These are phyloP conservation scores for Macrocentrus cingulum DNA, from an alignment of 1,140 invertebrate genomes.

Conservation along the genomic window DNA sequence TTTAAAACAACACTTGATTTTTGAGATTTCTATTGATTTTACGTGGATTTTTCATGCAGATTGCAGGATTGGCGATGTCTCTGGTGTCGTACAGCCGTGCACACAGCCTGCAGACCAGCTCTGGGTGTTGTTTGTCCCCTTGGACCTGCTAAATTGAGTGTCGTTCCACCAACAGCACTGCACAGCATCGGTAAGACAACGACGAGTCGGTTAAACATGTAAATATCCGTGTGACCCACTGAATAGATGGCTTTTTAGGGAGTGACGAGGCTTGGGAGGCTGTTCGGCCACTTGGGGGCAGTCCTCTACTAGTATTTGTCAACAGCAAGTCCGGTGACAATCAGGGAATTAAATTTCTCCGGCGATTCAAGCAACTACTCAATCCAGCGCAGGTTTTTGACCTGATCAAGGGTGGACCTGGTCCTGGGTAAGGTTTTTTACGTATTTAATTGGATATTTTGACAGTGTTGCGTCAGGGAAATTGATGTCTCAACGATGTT, in stretches of 20 bases:
- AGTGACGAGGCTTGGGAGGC: constrained; percentile 89
- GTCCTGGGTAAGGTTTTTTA: constrained; percentile 70
- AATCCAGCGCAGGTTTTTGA: constrained; percentile 98
- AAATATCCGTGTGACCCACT: too few relatives aligned
- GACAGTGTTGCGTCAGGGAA: background rate
- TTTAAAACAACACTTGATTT: constrained; percentile 15
- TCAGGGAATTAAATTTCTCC: constrained; percentile 94
- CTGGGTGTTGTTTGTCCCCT: constrained; percentile 77
- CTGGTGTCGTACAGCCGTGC: constrained; percentile 92
- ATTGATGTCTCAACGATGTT: background rate
- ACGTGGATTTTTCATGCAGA: constrained; percentile 53
- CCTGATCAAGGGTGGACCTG: constrained; percentile 86
- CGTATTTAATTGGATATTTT: constrained; percentile 10
- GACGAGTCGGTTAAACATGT: too few relatives aligned
- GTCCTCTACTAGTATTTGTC: constrained; percentile 91
- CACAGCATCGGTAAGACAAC: constrained; percentile 83
- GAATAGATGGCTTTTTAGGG: constrained; percentile 42
- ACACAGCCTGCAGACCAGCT: constrained; percentile 81
- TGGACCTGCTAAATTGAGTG: constrained; percentile 84
- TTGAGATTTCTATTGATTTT: too few relatives aligned
- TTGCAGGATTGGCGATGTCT: constrained; percentile 95
- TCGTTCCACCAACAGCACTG: constrained; percentile 89
- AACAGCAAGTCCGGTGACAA: constrained; percentile 98
- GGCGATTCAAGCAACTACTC: constrained; percentile 91
- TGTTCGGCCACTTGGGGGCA: constrained; percentile 75